Percentiles rank a stretch among this genome's conserved stretches.
These are phyloP conservation scores for Mesembrinibis cayennensis DNA, from an alignment of 2,113 vertebrate species.

Conservation along the genomic window DNA sequence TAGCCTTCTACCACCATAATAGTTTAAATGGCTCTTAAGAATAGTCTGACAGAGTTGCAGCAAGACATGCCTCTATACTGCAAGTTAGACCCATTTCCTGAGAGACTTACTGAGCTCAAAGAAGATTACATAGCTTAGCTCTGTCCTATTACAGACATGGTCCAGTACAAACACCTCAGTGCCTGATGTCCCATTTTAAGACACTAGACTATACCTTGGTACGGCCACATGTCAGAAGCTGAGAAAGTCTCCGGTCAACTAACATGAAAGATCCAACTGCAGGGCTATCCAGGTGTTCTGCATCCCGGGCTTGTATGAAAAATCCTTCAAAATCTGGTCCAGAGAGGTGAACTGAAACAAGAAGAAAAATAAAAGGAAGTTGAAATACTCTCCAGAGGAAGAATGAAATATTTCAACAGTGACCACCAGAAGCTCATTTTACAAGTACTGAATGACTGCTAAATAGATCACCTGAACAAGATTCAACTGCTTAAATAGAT, in stretches of 20 bases:
- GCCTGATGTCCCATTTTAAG: background rate
- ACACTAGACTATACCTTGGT: constrained; percentile 68
- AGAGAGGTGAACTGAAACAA: constrained; percentile 76
- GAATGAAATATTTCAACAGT: background rate
- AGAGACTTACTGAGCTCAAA: background rate
- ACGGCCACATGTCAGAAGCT: constrained; percentile 78
- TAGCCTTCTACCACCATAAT: background rate
- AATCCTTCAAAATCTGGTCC: constrained; percentile 82
- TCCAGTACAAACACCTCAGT: background rate
- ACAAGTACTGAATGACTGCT: background rate
- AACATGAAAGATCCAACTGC: constrained; percentile 79
- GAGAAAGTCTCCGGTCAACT: constrained; percentile 66
- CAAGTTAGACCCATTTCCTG: background rate
- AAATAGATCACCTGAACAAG: background rate
- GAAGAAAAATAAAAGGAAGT: background rate
- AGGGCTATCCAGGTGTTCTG: constrained; percentile 39
- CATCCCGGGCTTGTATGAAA: constrained; percentile 82
- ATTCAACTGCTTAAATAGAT: background rate
- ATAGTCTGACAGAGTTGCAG: background rate
- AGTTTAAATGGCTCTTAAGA: background rate
- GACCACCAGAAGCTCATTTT: background rate
- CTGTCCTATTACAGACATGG: background rate
- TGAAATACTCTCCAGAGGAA: background rate
- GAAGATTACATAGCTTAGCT: background rate
- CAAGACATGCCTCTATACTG: background rate